phyloP scores from a whole-genome alignment of 2,888 invertebrate species.

The Melipona bicolor region DNA sequence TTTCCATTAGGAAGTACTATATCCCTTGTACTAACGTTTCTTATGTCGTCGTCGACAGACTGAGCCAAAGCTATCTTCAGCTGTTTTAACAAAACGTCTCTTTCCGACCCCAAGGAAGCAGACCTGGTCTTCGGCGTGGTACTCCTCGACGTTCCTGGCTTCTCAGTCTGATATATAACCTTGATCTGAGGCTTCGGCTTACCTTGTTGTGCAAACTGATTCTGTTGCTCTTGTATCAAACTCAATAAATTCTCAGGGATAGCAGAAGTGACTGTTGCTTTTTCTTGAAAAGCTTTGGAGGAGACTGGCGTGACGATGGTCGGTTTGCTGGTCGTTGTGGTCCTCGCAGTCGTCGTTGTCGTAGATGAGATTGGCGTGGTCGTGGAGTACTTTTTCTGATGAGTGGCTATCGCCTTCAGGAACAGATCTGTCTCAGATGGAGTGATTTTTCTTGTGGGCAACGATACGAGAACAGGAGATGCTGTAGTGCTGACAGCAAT shows the following conservation, averaged over 20 bases:
- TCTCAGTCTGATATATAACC: conserved; percentile 85
- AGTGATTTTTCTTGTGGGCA: conserved; percentile 80
- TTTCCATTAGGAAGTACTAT: conserved; percentile 91
- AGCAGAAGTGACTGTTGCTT: conserved; percentile 17
- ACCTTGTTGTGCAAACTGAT: conserved; percentile 65
- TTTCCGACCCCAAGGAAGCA: conserved; percentile 83
- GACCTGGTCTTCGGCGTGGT: conserved; percentile 52
- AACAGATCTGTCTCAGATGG: conserved; percentile 81
- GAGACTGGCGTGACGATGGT: conserved; percentile 29
- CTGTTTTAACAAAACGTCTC: conserved; percentile 91
- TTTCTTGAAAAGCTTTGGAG: conserved; percentile 15
- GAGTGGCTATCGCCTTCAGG: conserved; percentile 81
- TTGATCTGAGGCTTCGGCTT: conserved; percentile 83
- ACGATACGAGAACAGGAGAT: conserved; percentile 73
- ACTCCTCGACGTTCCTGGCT: conserved; percentile 48
- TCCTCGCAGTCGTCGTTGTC: neutral
- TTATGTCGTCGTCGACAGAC: conserved; percentile 88
- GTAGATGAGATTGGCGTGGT: conserved; percentile 53
- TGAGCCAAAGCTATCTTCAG: conserved; percentile 90
- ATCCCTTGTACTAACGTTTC: conserved; percentile 90
- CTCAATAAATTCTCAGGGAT: conserved; percentile 76
- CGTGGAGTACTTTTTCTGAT: conserved; percentile 80
- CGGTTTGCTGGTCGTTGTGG: conserved; percentile 47
- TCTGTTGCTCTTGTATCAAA: conserved; percentile 74
- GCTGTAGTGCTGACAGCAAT: conserved; percentile 76